These are phyloP conservation scores for Andrena trimmerana DNA, from an alignment of 2,888 invertebrate genomes.

Conservation along the genomic window DNA sequence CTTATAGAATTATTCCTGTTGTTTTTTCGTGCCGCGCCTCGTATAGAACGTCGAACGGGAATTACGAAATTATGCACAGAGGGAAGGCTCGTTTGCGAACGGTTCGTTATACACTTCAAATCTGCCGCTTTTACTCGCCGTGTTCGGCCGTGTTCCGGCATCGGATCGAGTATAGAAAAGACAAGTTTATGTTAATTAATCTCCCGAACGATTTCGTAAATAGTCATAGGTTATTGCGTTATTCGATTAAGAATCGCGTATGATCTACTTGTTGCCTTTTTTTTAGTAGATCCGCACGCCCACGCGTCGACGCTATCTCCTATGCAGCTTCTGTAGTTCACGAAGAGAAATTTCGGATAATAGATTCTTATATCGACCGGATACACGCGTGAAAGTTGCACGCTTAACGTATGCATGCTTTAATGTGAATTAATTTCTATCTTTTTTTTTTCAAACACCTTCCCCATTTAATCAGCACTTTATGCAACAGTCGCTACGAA, in stretches of 20 bases:
- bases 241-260: slow-evolving; percentile 26
- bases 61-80: background rate
- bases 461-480: background rate
- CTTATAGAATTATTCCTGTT: background rate
- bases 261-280: slow-evolving; percentile 26
- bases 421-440: slow-evolving; percentile 1
- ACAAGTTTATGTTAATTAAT: slow-evolving; percentile 64
- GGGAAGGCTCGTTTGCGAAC: background rate
- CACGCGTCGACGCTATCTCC: background rate
- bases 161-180: slow-evolving; percentile 47
- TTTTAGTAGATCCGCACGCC: background rate
- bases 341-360: slow-evolving; percentile 15
- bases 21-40: background rate
- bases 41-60: background rate
- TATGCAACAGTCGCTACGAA: background rate
- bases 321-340: background rate
- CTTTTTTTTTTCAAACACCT: background rate
- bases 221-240: slow-evolving; percentile 41
- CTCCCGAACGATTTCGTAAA: slow-evolving; percentile 51
- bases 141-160: slow-evolving; percentile 57
- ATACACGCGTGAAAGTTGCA: slow-evolving; percentile 8
- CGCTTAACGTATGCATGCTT: background rate
- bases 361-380: slow-evolving; percentile 26
- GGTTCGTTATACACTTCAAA: slow-evolving; percentile 35
- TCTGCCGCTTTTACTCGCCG: slow-evolving; percentile 52